Evolutionary conservation across 2,888 invertebrate species (phyloP).

Genomic region (Blastobasis lacticolella): DNA sequence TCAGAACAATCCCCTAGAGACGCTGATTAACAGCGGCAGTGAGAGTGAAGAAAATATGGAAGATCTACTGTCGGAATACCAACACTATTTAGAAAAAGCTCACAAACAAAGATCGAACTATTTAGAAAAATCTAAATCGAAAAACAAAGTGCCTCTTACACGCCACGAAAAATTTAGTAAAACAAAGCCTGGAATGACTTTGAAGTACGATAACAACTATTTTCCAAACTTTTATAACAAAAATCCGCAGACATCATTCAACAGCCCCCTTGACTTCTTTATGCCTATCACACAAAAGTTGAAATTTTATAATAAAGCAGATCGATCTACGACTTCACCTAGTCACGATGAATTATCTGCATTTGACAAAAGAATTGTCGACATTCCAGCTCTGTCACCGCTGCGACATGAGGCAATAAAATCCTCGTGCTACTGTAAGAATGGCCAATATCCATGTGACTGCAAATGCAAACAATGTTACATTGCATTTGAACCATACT

Average conservation of each 20-base stretch:
- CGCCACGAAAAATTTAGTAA: constrained; percentile 46
- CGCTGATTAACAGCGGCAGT: constrained; percentile 36
- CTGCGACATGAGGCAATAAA: constrained; percentile 24
- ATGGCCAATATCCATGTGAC: constrained; percentile 37
- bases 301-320: constrained; percentile 26
- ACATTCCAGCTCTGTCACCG: constrained; percentile 18
- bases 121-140: constrained; percentile 42
- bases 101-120: constrained; percentile 49
- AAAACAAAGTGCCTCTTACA: constrained; percentile 53
- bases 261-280: constrained; percentile 40
- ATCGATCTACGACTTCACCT: constrained; percentile 14
- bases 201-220: constrained; percentile 30
- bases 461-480: constrained; percentile 51
- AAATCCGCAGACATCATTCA: constrained; percentile 22
- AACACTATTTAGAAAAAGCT: constrained; percentile 55
- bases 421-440: constrained; percentile 45
- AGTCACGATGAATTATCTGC: constrained; percentile 24
- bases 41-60: constrained; percentile 56
- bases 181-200: constrained; percentile 23
- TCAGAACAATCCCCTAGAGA: constrained; percentile 40
- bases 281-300: constrained; percentile 33
- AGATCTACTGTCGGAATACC: constrained; percentile 55
- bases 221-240: constrained; percentile 30
- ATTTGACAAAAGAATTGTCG: constrained; percentile 23
- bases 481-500: constrained; percentile 21